Base-by-base conservation (phyloP, 2,888 invertebrate genomes). In the Phyllotreta cruciferae region DNA sequence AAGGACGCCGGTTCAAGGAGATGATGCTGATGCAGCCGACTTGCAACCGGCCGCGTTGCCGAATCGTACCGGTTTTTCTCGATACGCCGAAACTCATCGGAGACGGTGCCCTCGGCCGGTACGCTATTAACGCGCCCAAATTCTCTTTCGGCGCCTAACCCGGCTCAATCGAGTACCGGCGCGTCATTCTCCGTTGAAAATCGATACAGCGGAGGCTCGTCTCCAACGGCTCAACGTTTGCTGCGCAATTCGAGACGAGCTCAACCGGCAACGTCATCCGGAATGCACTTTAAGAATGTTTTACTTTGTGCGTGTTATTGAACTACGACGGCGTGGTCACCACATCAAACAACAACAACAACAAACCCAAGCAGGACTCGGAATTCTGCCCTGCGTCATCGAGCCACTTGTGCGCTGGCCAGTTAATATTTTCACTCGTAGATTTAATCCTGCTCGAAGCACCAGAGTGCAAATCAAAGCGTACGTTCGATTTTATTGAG, bases 1-100 rank as follows among this genome's bases (percentile, higher is more conserved):
- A 76, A 75, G 75, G 75, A 74, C 75, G 75, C 47, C 67, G 74
- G 75, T 76, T 75, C 75, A 76, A 75, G 76, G 75, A 74, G 73
- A 74, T 24, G 24, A 24, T 66, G 63, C 64, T 60, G 64, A 54
- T 58, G 72, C 72, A 64, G 64, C 63, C 41, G 57, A 57, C 53
- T 39, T 61, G 56, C 56, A 47, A 44, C 24, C 41, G 9, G 14
- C 35, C 56, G 14, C 13, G 63, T 56, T 55, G 62, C 50, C 58
- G 9, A 52, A 13, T 10, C 8, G 36, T 52, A 13, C 34, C 7
- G 44, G 10, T 14, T 55, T 34, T 34, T 24, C 11, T 42, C 1
- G 13, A 10, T 10, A 39, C 9, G 24, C n/a, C 42, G 34, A 42
- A 55, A 24, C 8, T 1, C 10, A 13, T 11, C 6, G 34, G 41